Base-by-base conservation (phyloP, 2,888 invertebrate species). In the Amphipoea lucens region DNA sequence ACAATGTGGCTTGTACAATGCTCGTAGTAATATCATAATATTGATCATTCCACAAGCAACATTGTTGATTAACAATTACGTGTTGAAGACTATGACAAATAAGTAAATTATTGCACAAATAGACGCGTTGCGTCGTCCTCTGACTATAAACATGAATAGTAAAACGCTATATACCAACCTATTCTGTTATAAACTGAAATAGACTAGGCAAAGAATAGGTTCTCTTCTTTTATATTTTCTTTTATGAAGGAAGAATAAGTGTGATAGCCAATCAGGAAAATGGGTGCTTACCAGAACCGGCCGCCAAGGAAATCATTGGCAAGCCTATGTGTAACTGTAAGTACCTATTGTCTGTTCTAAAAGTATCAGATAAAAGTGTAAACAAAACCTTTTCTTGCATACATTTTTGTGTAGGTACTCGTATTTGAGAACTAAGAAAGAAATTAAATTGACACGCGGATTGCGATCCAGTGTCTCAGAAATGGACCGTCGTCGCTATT, bases 21-120 rank as follows among this genome's bases (percentile, higher is more conserved):
- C 11, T 17, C 23, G 23, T 12, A 63, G 3, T 42, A 51, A 4
- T 42, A 42, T 51, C 42, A 45, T 57, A 71, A 81, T 81, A 84
- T 79, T 84, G 79, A 84, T 84, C 17, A 12, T 45, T 51, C 42
- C 0, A 40, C 60, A 62, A 79, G 60, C 54, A n/a, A 48, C 54
- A 70, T 7, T 62, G 82, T 76, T 82, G 54, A 83, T 76, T 76
- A 51, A 57, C 66, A 82, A 82, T 67, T 63, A 86, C 36, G 14
- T 57, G 62, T 66, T 54, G 54, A 70, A 86, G 45, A 54, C 60
- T 40, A 66, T 14, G n/a, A 51, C 63, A 68, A 76, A 76, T 75
- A 71, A 67, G 14, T 70, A 67, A 66, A 76, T 70, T 51, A 76
- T 74, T 76, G 20, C 29, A 60, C 68, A 86, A 86, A 82, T 40